phyloP scores from a whole-genome alignment of 2,797 vertebrate species.

The Corythornis leucogaster region DNA sequence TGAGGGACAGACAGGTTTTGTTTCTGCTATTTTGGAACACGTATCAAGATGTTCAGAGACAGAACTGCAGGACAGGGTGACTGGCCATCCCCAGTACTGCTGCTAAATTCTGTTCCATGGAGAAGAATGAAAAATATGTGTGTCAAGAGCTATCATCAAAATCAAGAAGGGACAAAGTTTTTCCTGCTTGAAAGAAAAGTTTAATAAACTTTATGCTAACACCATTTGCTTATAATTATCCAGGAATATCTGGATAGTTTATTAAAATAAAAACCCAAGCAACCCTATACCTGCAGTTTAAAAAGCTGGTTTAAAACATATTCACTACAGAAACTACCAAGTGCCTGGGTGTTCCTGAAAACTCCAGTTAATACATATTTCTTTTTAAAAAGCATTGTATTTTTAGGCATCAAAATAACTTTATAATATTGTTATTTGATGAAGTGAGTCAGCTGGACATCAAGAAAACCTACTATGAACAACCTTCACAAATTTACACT shows the following conservation, averaged over 20 bases:
- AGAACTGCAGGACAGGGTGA: not conserved
- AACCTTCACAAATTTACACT: not conserved
- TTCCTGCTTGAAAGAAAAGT: not conserved
- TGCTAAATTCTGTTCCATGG: not conserved
- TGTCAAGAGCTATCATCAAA: not conserved
- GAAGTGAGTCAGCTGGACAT: not conserved
- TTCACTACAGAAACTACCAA: not conserved
- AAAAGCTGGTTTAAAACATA: not conserved
- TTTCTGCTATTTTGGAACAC: rapidly evolving
- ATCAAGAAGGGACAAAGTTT: not conserved
- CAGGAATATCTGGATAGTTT: not conserved
- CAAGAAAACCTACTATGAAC: not conserved
- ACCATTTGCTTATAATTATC: not conserved
- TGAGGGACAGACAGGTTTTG: not conserved
- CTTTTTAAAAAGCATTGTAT: not conserved
- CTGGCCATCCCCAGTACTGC: not conserved
- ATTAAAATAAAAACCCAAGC: too few species aligned
- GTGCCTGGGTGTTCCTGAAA: not conserved
- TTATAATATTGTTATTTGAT: not conserved
- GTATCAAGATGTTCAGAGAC: not conserved
- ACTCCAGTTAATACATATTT: not conserved
- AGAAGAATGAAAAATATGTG: not conserved
- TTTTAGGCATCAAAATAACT: not conserved
- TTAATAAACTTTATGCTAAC: not conserved
- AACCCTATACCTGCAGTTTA: not conserved